These are phyloP conservation scores for Ornithoptera priamus DNA, from an alignment of 2,888 invertebrate species.

Conservation along the genomic window DNA sequence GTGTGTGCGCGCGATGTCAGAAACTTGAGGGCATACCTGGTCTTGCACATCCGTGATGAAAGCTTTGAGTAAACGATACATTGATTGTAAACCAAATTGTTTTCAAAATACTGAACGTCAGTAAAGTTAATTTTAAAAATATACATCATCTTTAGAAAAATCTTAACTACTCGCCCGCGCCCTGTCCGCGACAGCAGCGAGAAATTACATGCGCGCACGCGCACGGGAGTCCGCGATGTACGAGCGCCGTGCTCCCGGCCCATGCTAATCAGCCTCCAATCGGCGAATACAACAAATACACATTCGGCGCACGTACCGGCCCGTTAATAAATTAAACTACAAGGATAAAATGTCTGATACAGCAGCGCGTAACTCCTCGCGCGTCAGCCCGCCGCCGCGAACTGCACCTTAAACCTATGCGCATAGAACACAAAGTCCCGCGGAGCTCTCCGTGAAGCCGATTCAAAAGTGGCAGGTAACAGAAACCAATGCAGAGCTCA, in stretches of 20 bases:
- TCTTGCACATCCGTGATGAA: too few species aligned
- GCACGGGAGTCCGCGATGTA: conserved; percentile 6
- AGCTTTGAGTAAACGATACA: too few species aligned
- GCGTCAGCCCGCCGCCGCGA: neutral
- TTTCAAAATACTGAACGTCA: too few species aligned
- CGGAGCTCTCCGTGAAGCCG: neutral
- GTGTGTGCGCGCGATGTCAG: too few species aligned
- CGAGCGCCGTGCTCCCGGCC: conserved; percentile 5
- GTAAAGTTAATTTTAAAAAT: too few species aligned
- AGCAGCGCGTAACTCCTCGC: conserved; percentile 1
- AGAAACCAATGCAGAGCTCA: conserved; percentile 22
- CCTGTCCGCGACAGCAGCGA: neutral
- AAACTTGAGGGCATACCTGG: too few species aligned
- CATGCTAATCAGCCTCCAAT: conserved; percentile 28
- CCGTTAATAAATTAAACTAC: conserved; percentile 29
- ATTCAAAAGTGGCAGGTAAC: neutral
- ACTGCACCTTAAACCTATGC: neutral
- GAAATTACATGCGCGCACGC: conserved; percentile 2
- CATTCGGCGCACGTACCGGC: conserved; percentile 14
- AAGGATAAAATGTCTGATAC: conserved; percentile 27
- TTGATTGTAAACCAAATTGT: too few species aligned
- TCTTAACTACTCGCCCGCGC: neutral
- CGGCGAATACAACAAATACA: conserved; percentile 17
- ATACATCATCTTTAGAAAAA: too few species aligned
- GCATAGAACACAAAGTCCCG: neutral